Conservation (phyloP, 2,797 vertebrate species). For the Sebastes steindachneri region DNA sequence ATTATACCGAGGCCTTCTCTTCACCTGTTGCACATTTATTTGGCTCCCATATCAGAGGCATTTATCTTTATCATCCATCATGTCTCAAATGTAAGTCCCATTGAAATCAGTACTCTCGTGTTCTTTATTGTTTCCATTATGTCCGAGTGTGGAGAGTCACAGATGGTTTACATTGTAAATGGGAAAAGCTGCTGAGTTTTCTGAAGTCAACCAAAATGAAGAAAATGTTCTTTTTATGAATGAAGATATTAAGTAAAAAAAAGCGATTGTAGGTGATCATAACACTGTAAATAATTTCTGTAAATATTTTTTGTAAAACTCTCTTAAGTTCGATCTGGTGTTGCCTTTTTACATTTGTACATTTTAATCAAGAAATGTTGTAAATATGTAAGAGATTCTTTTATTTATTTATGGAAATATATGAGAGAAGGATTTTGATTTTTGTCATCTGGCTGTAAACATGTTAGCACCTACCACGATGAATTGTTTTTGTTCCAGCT, state of each 20-base stretch:
- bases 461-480: neutral
- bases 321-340: conserved; percentile 36
- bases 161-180: conserved; percentile 49
- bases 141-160: neutral
- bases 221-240: conserved; percentile 31
- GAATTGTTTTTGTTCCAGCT: conserved; percentile 11
- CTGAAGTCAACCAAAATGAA: conserved; percentile 65
- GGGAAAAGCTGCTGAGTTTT: conserved; percentile 65
- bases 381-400: conserved; percentile 72
- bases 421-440: conserved; percentile 32
- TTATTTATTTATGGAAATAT: conserved; percentile 79
- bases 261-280: conserved; percentile 33
- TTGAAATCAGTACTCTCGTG: neutral
- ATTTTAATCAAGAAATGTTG: conserved; percentile 66
- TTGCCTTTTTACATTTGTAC: conserved; percentile 61
- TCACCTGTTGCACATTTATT: conserved; percentile 6
- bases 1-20: conserved; percentile 3
- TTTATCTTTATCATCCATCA: neutral
- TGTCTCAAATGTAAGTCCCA: neutral
- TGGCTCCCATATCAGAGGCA: neutral
- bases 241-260: conserved; percentile 29
- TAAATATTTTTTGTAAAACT: conserved; percentile 69
- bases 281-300: conserved; percentile 75
- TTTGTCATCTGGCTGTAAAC: conserved; percentile 23
- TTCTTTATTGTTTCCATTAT: neutral